A percentile compares a stretch with the other conserved stretches of the same genome.
phyloP scores from a whole-genome alignment of 2,888 invertebrate species.

The Drosophila pseudotalamancana region DNA sequence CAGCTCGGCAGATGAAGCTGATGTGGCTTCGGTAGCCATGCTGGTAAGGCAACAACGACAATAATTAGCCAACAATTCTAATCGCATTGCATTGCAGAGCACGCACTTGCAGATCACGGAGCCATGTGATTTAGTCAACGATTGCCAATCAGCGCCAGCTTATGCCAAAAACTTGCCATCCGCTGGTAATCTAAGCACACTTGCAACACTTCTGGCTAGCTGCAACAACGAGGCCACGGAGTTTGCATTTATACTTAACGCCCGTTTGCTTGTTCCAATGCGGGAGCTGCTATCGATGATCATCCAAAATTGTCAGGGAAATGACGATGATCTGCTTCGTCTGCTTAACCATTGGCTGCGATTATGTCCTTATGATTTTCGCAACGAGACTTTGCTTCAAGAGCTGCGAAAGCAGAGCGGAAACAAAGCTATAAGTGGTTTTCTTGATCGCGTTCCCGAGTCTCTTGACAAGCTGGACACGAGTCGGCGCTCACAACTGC shows the following conservation, averaged over 20 bases:
- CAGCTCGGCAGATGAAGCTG: slow-evolving; percentile 64
- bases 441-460: slow-evolving; percentile 86
- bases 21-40: slow-evolving; percentile 48
- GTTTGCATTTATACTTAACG: slow-evolving; percentile 85
- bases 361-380: slow-evolving; percentile 97
- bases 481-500: slow-evolving; percentile 84
- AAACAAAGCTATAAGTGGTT: slow-evolving; percentile 84
- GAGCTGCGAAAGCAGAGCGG: slow-evolving; percentile 91
- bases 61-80: not conserved
- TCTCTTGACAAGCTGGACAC: slow-evolving; percentile 19
- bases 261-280: slow-evolving; percentile 85
- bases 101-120: slow-evolving; percentile 55
- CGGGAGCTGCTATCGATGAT: slow-evolving; percentile 94
- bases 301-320: slow-evolving; percentile 87
- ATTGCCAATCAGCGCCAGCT: slow-evolving; percentile 43
- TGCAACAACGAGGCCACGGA: slow-evolving; percentile 90
- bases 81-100: slow-evolving; percentile 34
- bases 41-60: slow-evolving; percentile 34
- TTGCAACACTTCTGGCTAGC: slow-evolving; percentile 38
- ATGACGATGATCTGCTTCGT: slow-evolving; percentile 71
- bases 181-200: slow-evolving; percentile 42
- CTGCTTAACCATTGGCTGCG: slow-evolving; percentile 95
- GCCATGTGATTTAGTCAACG: slow-evolving; percentile 23
- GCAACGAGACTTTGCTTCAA: slow-evolving; percentile 95
- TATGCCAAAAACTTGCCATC: slow-evolving; percentile 63